These are phyloP conservation scores for Rhinolophus ferrumequinum DNA, from an alignment of 2,113 vertebrate genomes.

Conservation along the genomic window DNA sequence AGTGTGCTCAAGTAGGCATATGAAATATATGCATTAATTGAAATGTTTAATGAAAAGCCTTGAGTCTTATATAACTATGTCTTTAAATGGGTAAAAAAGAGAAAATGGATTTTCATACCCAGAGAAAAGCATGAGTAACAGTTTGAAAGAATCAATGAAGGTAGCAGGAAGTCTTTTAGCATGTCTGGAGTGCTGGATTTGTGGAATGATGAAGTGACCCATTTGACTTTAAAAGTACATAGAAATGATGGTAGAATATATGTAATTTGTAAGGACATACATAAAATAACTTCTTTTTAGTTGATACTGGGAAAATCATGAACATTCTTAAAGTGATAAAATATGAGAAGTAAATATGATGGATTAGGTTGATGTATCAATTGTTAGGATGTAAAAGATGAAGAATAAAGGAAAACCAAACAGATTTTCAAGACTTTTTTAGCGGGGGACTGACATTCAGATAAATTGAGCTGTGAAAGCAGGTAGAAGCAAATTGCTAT, in stretches of 20 bases:
- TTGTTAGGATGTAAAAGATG: neutral
- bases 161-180: neutral
- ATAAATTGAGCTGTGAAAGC: neutral
- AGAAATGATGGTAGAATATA: neutral
- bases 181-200: neutral
- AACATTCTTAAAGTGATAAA: neutral
- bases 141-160: neutral
- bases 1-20: neutral
- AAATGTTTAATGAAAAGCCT: conserved; percentile 11
- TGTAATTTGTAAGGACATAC: neutral
- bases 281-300: neutral
- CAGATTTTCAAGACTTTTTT: neutral
- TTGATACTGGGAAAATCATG: neutral
- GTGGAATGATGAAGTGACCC: neutral
- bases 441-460: neutral
- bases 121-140: neutral
- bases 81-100: neutral
- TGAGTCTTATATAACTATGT: neutral
- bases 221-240: neutral
- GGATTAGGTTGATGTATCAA: neutral
- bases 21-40: neutral
- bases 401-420: neutral
- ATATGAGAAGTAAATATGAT: neutral
- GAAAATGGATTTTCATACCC: neutral
- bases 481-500: neutral